Conservation (phyloP, 2,888 invertebrate species). For the Ophioninae sp. region DNA sequence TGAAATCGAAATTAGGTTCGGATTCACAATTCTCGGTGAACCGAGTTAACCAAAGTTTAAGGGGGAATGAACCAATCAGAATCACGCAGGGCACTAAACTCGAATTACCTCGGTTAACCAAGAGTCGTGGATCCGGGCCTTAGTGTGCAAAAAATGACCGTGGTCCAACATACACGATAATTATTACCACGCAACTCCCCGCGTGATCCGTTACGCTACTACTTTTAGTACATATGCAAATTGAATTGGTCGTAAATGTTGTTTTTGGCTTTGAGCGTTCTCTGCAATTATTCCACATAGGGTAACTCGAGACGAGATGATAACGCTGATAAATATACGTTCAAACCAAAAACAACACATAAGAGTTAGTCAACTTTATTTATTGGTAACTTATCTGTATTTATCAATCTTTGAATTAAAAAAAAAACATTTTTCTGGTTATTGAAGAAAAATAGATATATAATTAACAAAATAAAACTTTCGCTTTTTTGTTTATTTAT, state of each 20-base stretch:
- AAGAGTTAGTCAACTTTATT: too few species aligned
- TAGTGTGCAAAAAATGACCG: neutral
- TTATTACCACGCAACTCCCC: neutral
- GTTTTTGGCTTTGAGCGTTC: neutral
- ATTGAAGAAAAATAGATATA: too few species aligned
- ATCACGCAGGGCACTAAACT: neutral
- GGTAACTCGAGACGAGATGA: neutral
- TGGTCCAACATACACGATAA: neutral
- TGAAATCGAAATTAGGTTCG: neutral
- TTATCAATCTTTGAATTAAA: too few species aligned
- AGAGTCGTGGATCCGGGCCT: neutral
- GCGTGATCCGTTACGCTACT: neutral
- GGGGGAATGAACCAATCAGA: neutral
- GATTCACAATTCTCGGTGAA: neutral
- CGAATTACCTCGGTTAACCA: neutral
- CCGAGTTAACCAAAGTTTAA: neutral
- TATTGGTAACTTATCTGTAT: too few species aligned
- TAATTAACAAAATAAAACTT: too few species aligned
- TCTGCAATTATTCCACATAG: neutral
- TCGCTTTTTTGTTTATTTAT: too few species aligned
- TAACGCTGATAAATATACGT: too few species aligned
- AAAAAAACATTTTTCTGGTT: too few species aligned
- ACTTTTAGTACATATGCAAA: neutral
- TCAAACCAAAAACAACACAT: too few species aligned
- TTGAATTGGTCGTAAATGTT: neutral